Base-by-base conservation (phyloP, 2,888 invertebrate species). In the Bugula neritina region DNA sequence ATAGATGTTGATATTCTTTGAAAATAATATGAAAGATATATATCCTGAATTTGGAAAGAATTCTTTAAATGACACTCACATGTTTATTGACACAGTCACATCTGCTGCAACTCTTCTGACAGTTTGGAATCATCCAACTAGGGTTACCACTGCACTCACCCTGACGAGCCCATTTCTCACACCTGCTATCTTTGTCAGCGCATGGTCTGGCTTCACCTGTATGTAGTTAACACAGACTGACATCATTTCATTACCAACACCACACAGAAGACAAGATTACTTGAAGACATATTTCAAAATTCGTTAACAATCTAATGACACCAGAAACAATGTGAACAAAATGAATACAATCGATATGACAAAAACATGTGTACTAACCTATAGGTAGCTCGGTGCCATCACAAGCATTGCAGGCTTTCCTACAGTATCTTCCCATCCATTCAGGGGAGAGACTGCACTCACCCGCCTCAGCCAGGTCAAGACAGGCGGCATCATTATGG, bases 391-490 rank as follows among this genome's bases (percentile, higher is more conserved):
- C 63, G 1, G 3, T 10, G 13, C 70, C 70, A 29, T 70, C 52
- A 29, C 70, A 70, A 3, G 54, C 52, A 54, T 54, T 5, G 43
- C 70, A 70, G 43, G 70, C 70, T 70, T 70, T 70, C 43, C 23
- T 70, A 29, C 70, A 70, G 52, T 70, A 54, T 23, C 31, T 17
- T 10, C 35, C 31, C 73, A 72, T 73, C 73, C 73, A 73, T 1
- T 23, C 69, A 13, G 71, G 71, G 17, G 71, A 72, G n/a, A 52
- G 57, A 23, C 34, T 31, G 58, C 71, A 71, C 71, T 72, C 72
- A 25, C 72, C 72, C 1, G 43, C 23, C 23, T 23, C 23, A 1
- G 72, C 72, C 71, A 69, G 69, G 25, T 70, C 31, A 21, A 52
- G 31, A 58, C 72, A 72, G n/a, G 35, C 71, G 25, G 35, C n/a